These are phyloP conservation scores for Lonchura striata DNA, from an alignment of 2,113 vertebrate species.

Conservation along the genomic window DNA sequence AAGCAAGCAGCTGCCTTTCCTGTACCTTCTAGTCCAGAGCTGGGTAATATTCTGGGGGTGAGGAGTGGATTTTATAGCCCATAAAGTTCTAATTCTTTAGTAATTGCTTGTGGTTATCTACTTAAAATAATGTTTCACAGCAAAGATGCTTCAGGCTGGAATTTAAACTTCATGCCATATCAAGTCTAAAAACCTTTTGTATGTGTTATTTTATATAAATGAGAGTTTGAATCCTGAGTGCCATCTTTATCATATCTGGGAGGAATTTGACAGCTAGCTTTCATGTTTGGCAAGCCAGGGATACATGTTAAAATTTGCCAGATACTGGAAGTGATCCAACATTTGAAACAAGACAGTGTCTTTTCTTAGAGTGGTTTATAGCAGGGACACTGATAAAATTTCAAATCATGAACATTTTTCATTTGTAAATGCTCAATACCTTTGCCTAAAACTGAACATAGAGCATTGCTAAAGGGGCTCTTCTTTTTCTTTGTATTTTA, in stretches of 20 bases:
- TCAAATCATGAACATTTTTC: conserved; percentile 26
- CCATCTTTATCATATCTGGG: conserved; percentile 61
- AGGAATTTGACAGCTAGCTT: conserved; percentile 68
- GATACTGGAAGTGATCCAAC: conserved; percentile 69
- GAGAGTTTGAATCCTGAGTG: conserved; percentile 45
- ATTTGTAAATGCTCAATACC: conserved; percentile 73
- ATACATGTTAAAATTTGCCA: conserved; percentile 68
- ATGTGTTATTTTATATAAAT: conserved; percentile 52
- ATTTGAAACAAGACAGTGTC: conserved; percentile 33
- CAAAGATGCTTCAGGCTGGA: conserved; percentile 52
- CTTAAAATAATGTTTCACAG: conserved; percentile 40
- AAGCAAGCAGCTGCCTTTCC: neutral
- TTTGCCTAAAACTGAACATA: conserved; percentile 64
- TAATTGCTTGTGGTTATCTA: neutral
- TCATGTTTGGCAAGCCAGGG: conserved; percentile 51
- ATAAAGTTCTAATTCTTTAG: neutral
- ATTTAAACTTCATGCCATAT: neutral
- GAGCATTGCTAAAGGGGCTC: conserved; percentile 64
- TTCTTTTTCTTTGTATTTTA: neutral
- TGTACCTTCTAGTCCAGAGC: neutral
- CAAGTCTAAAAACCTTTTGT: conserved; percentile 30
- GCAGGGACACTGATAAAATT: conserved; percentile 68
- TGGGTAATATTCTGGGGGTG: neutral
- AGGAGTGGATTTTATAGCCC: neutral
- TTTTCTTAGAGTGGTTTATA: conserved; percentile 65